Base-by-base conservation (phyloP, 2,113 vertebrate genomes). In the Acanthochromis polyacanthus region DNA sequence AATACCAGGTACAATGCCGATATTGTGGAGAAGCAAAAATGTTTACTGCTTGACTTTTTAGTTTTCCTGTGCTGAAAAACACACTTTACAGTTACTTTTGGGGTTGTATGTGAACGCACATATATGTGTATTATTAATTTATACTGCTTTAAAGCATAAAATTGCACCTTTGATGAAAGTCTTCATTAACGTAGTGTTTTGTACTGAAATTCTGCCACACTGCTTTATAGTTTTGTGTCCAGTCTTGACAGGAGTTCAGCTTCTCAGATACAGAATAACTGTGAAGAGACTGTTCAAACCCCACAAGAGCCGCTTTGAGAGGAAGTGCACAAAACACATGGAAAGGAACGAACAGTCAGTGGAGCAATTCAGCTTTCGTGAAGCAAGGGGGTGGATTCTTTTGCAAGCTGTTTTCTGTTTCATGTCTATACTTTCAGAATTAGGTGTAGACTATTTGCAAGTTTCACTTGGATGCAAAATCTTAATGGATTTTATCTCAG, bases 361-460 rank as follows among this genome's bases (percentile, higher is more conserved):
- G 32, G 22, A 59, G 69, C 59, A 82, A 66, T 60, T 30, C 20
- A 20, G 52, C 22, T 52, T 74, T 9, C 40, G 40, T 76, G 74
- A 81, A 32, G 71, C 70, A 76, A 76, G 55, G 10, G 1, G 4
- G 16, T 8, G 12, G 23, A 46, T 9, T 30, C 32, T 71, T 60
- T 46, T 57, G 61, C 38, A 81, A 73, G 22, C 14, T 57, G 19
- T 55, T 43, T 75, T 69, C 22, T 66, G 38, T 66, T 71, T 62
- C 20, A 28, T 9, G 67, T 80, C 52, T 63, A 0, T 3, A 19
- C 30, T 30, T 59, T 43, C 51, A 4, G 43, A 63, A 36, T 36
- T 36, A 28, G 11, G 16, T 16, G 14, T 22, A 14, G 1, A 22
- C 45, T 53, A 25, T 25, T 25, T 25, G 25, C 36, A 0, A 15